phyloP scores from a whole-genome alignment of 2,113 vertebrate genomes.

The Labeo catla region DNA sequence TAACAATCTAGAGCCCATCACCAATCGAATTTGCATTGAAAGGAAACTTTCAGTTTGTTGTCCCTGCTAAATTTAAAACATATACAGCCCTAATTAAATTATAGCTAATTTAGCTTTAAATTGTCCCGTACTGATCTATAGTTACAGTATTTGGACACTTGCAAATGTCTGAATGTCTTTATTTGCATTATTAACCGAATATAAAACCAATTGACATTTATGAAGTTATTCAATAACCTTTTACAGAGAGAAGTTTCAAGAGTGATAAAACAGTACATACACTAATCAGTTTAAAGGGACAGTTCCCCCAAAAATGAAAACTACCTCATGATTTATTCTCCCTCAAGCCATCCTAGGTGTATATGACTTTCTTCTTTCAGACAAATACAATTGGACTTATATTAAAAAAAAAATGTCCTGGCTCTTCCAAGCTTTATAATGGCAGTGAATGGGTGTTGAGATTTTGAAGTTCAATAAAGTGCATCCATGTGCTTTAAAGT shows the following conservation, averaged over 20 bases:
- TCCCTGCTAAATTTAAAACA: neutral
- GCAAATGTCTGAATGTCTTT: neutral
- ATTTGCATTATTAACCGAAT: neutral
- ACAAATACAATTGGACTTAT: neutral
- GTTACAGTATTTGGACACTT: neutral
- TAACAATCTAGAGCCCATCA: neutral
- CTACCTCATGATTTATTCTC: neutral
- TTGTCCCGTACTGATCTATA: neutral
- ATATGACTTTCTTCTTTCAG: neutral
- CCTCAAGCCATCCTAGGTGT: neutral
- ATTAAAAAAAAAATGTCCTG: neutral
- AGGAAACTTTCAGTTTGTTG: neutral
- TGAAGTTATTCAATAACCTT: too few species aligned
- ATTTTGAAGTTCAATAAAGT: neutral
- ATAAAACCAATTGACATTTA: neutral
- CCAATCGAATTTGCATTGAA: neutral
- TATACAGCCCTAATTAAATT: neutral
- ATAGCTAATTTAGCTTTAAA: neutral
- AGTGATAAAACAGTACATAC: neutral
- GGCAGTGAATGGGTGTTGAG: neutral
- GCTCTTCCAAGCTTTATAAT: neutral
- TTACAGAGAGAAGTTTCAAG: neutral
- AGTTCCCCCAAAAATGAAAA: neutral
- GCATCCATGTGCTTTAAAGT: neutral
- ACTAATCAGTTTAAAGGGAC: neutral